A percentile compares a stretch with the other conserved stretches of the same genome.
These are phyloP conservation scores for Catalaphyllia jardinei DNA, from an alignment of 64 coral and sea anemone species.

Conservation along the genomic window DNA sequence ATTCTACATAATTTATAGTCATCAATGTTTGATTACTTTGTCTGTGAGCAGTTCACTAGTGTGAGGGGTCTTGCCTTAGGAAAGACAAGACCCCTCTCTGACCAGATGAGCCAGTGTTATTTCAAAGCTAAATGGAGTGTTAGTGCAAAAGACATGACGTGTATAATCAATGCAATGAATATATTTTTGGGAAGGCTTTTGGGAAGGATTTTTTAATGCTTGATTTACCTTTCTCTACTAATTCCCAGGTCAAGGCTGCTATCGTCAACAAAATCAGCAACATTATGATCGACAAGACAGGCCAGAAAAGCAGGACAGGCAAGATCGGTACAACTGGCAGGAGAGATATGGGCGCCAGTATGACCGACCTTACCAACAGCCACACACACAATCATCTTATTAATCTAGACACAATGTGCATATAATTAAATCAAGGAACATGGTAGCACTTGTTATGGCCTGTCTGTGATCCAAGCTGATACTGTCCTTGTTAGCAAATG, in stretches of 20 bases:
- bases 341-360: conserved; percentile 28
- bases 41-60: no score
- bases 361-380: conserved; percentile 28
- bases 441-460: no score
- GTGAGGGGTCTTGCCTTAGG: no score
- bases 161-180: no score
- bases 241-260: conserved; percentile 21
- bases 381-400: not conserved
- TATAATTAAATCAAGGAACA: no score
- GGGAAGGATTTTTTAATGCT: not conserved
- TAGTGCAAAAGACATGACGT: no score
- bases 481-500: no score
- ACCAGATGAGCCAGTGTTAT: no score
- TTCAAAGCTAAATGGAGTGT: no score
- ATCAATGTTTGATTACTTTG: no score
- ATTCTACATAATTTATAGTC: not conserved
- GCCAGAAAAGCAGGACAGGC: conserved; percentile 37
- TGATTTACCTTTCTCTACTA: not conserved
- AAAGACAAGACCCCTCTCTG: no score
- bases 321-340: conserved; percentile 26
- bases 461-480: no score
- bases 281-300: conserved; percentile 45
- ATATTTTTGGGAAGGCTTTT: not conserved
- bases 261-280: conserved; percentile 33
- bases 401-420: not conserved